Percentiles rank a stretch among this genome's conserved stretches.
phyloP scores from a whole-genome alignment of 2,888 invertebrate genomes.

The Athalia circularis region DNA sequence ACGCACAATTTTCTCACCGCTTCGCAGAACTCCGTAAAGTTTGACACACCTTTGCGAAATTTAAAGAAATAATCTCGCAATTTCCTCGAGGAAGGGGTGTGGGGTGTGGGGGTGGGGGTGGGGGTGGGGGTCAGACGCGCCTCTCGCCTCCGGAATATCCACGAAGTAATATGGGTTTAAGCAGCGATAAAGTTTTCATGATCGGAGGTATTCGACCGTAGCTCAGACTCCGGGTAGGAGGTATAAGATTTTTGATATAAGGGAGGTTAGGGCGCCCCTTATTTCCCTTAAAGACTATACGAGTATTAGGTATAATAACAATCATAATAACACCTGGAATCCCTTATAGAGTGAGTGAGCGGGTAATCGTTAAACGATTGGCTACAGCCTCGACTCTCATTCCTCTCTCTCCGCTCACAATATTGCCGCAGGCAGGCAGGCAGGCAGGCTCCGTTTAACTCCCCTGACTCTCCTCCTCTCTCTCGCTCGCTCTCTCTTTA shows the following conservation, averaged over 20 bases:
- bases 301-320: constrained; percentile 58
- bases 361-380: constrained; percentile 73
- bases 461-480: constrained; percentile 54
- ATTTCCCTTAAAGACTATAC: constrained; percentile 17
- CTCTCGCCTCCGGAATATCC: not conserved
- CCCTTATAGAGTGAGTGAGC: constrained; percentile 70
- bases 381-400: constrained; percentile 63
- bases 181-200: constrained; percentile 38
- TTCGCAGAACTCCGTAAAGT: too few relatives aligned
- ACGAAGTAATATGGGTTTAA: constrained; percentile 23
- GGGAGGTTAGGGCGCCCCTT: constrained; percentile 17
- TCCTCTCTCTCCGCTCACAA: constrained; percentile 33
- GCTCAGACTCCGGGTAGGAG: not conserved
- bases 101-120: too few relatives aligned
- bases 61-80: too few relatives aligned
- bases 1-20: too few relatives aligned
- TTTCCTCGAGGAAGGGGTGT: too few relatives aligned
- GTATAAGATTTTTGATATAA: constrained; percentile 16
- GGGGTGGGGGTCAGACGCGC: too few relatives aligned
- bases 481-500: constrained; percentile 49
- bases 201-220: constrained; percentile 27
- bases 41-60: too few relatives aligned
- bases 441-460: constrained; percentile 63
- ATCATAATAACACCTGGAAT: constrained; percentile 68
- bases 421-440: constrained; percentile 55